A percentile compares a stretch with the other conserved stretches of the same genome.
These are phyloP conservation scores for Epinotia demarniana DNA, from an alignment of 2,888 invertebrate genomes.

Conservation along the genomic window DNA sequence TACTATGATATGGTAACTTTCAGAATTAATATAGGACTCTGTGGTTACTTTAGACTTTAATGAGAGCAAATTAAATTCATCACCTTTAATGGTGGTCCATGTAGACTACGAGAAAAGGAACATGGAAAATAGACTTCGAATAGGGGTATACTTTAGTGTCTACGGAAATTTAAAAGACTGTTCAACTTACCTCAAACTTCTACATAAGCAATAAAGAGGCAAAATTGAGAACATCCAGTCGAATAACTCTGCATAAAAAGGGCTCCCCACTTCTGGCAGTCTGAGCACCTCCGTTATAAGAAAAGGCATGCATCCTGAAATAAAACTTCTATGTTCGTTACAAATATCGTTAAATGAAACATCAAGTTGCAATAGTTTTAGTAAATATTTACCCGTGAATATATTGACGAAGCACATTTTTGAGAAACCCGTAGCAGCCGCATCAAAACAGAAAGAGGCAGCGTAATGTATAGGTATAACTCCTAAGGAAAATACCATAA, in stretches of 20 bases:
- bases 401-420: constrained; percentile 87
- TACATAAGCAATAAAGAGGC: constrained; percentile 75
- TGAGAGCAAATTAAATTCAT: neutral
- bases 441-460: constrained; percentile 84
- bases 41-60: neutral
- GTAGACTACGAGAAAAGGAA: neutral
- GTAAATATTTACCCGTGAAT: constrained; percentile 67
- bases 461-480: constrained; percentile 87
- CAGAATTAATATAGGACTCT: neutral
- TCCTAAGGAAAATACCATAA: constrained; percentile 86
- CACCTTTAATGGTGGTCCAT: neutral
- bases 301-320: constrained; percentile 86
- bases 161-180: neutral
- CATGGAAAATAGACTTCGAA: neutral
- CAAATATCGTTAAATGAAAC: constrained; percentile 6
- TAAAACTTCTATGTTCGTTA: constrained; percentile 24
- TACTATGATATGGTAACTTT: neutral
- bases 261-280: constrained; percentile 82
- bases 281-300: constrained; percentile 85
- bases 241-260: constrained; percentile 79
- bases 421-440: constrained; percentile 88
- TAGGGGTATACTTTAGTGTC: neutral
- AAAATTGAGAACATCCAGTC: constrained; percentile 86
- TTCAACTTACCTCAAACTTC: constrained; percentile 48
- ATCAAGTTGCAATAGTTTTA: neutral